These are phyloP conservation scores for Vidua chalybeata DNA, from an alignment of 2,113 vertebrate genomes.

Conservation along the genomic window DNA sequence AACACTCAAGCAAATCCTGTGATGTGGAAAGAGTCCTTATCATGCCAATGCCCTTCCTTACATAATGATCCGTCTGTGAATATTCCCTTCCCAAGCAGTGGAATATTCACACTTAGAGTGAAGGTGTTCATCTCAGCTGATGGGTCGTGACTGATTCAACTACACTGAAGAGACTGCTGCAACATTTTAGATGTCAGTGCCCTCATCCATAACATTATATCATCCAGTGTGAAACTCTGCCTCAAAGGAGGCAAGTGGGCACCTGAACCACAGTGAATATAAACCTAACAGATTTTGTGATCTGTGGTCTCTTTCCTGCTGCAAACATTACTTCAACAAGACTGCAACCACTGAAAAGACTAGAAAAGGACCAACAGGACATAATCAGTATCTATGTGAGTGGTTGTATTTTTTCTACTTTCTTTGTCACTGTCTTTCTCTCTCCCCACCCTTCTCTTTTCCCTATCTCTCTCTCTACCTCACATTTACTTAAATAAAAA, in stretches of 20 bases:
- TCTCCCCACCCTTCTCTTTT: not conserved
- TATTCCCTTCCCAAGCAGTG: not conserved
- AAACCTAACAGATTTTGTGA: not conserved
- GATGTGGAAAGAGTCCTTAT: not conserved
- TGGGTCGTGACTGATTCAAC: not conserved
- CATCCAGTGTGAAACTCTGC: not conserved
- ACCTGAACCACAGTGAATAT: not conserved
- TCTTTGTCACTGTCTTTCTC: not conserved
- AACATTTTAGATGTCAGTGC: not conserved
- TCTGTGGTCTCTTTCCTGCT: not conserved
- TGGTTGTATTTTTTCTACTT: not conserved
- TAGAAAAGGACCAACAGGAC: too few relatives aligned
- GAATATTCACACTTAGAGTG: rapidly evolving
- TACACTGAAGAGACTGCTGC: not conserved
- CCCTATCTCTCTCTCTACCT: not conserved
- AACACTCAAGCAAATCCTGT: not conserved
- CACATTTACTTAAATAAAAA: not conserved
- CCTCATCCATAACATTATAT: not conserved
- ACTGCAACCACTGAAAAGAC: not conserved
- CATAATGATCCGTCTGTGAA: not conserved
- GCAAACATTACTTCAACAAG: not conserved
- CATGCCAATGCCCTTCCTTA: not conserved
- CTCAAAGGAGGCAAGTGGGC: rapidly evolving
- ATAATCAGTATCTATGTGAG: not conserved
- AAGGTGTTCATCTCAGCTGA: not conserved